Evolutionary conservation across 2,888 invertebrate genomes (phyloP), one percentile per base, ranked within the genome.

Genomic region (Nemotelus nigrinus): DNA sequence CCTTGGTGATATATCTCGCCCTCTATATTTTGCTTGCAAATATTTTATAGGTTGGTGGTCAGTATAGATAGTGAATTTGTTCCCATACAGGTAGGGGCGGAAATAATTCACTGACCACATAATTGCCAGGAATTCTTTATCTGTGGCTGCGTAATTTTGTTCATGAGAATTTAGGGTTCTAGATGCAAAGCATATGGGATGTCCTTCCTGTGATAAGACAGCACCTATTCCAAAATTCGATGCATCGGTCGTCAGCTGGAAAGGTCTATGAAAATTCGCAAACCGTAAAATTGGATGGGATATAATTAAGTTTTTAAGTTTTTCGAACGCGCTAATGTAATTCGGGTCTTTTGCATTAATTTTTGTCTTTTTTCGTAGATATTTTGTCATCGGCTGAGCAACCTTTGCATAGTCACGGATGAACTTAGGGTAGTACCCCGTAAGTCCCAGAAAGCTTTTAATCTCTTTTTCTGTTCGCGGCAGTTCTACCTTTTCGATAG

Each of bases 11-110:
- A 25, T 25, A 25, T 25, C 25, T 25, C 25, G 25, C 25, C 25
- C 25, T 25, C 25, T 25, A 1, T 25, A 25, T 25, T 25, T 25
- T 25, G 57, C 10, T 58, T 79, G 65, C n/a, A 79, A n/a, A 25
- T 55, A 79, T 50, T 75, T 79, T 48, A 79, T 58, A 2, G 77
- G 75, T 77, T 77, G 63, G 60, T 78, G 79, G 43, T 79, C 79
- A 3, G 79, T 79, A 53, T 68, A 44, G 3, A 79, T 58, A 2
- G 41, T 53, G n/a, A 76, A 76, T 45, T 75, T 68, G 25, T 25
- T 25, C 25, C 25, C 25, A 25, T 25, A 25, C 25, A 0, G 25
- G 25, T 25, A 25, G 25, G 25, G 25, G 25, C 25, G 25, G 25
- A 25, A 25, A 25, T 25, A 25, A 25, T 25, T 25, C 25, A 25